Evolutionary conservation across 1,140 invertebrate genomes (phyloP), one percentile per base, ranked within the genome.

Genomic region (Apocrypta bakeri): DNA sequence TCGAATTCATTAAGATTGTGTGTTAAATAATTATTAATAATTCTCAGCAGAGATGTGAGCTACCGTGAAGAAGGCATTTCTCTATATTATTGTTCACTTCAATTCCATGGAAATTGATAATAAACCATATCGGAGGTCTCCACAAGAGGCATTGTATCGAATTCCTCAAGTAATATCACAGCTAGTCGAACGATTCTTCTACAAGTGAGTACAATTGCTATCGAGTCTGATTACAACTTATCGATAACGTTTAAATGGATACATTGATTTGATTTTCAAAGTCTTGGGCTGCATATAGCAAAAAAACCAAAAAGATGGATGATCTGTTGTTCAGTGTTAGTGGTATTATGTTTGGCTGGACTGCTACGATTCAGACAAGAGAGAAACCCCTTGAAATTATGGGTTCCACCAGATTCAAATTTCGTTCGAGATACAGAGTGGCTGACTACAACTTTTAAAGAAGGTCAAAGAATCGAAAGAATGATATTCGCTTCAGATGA

Each of bases 331-430:
- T 81, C 87, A 17, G n/a, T 91, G 14, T 79, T 90, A 24, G 88
- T 92, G 9, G 79, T 92, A 68, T 12, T 91, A 8, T 92, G 90
- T 76, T 75, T 92, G 14, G 86, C 84, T 69, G 91, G 91, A 11
- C 84, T 92, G 12, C 85, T 85, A 37, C 85, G 86, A 29, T 92
- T 92, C 83, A 86, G 89, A 63, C 90, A 90, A 84, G 93, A 94
- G 85, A 93, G 93, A 85, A 94, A 96, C 89, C 96, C 96, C 1
- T 90, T 96, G 81, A 95, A 95, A 88, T 89, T 97, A 79, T 97
- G 96, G 96, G 94, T 96, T 9, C 93, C 93, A 9, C 91, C 92
- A 61, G 90, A 95, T 79, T 95, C 95, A 0, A 93, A 95, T 81
- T 96, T 96, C 89, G 93, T 93, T 56, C 87, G 87, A 83, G 94